Evolutionary conservation across 2,888 invertebrate genomes (phyloP), one percentile per base, ranked within the genome.

Genomic region (Platerodrilus igneus): DNA sequence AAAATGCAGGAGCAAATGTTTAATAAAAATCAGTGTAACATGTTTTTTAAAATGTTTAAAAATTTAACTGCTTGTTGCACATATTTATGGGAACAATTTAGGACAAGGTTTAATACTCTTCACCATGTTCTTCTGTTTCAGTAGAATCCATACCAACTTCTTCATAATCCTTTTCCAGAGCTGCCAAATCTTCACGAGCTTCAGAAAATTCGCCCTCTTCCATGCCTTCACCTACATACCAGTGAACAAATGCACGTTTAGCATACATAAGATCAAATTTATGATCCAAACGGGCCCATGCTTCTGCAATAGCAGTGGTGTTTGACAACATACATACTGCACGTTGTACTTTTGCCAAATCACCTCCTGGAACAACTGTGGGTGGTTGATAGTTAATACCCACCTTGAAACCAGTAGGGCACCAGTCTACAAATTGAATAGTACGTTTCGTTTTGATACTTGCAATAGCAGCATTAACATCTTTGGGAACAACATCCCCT

Each of bases 161-260:
- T 55, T 81, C 80, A 65, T 82, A 82, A 56, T 83, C 82, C 53
- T 79, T 73, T 63, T 83, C 83, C 1, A 83, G 68, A 13, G 79
- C 78, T 39, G 77, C 81, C 45, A 86, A 71, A 67, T 86, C 84
- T 59, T 86, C 85, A 14, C 85, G 73, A 18, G 85, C 85, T 62
- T 86, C 85, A 4, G 81, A 76, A 66, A 86, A 86, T 63, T 86
- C 86, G 1, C 84, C 85, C 63, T 83, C 83, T 57, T 83, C 83
- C 83, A 84, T 84, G 45, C 84, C 85, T 62, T 85, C 84, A 25
- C 83, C 84, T 26, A 81, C 83, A 66, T 83, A 89, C 89, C 85
- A 82, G 59, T 81, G 80, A 23, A 81, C 80, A 57, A 82, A 81
- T 28, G 80, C 81, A 29, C 79, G 63, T 63, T 81, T 81, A 45